Evolutionary conservation across 2,888 invertebrate species (phyloP).

Genomic region (Biston stratarius): DNA sequence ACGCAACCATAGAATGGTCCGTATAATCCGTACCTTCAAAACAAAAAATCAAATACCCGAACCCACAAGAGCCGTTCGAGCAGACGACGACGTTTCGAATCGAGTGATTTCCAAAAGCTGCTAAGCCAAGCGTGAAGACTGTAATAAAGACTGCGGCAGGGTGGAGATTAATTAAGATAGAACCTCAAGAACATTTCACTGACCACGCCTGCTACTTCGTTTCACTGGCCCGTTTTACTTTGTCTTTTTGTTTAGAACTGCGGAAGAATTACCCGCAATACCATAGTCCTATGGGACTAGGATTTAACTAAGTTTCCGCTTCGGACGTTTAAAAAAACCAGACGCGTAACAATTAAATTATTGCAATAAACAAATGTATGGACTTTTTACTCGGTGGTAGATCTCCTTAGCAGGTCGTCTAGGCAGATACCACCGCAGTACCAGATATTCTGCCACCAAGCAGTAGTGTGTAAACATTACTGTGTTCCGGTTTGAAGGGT

Average conservation of each 20-base stretch:
- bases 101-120: constrained; percentile 72
- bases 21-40: constrained; percentile 11
- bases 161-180: constrained; percentile 78
- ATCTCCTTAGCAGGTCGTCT: too few species aligned
- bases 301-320: constrained; percentile 18
- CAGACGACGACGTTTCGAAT: constrained; percentile 63
- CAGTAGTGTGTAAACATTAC: too few species aligned
- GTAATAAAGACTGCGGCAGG: constrained; percentile 72
- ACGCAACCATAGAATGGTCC: not conserved
- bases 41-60: constrained; percentile 36
- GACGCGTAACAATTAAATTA: not conserved
- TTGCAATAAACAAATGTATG: too few species aligned
- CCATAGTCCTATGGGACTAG: constrained; percentile 8
- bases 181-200: constrained; percentile 62
- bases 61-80: constrained; percentile 51
- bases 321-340: constrained; percentile 5
- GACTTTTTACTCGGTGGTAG: too few species aligned
- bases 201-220: constrained; percentile 66
- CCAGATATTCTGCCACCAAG: too few species aligned
- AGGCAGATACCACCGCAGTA: too few species aligned
- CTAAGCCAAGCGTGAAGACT: constrained; percentile 73
- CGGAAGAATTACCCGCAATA: constrained; percentile 22
- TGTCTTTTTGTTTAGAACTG: constrained; percentile 39
- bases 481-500: too few species aligned
- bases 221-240: constrained; percentile 53